Base-by-base conservation (phyloP, 2,888 invertebrate genomes). In the Lucinisca nassula region DNA sequence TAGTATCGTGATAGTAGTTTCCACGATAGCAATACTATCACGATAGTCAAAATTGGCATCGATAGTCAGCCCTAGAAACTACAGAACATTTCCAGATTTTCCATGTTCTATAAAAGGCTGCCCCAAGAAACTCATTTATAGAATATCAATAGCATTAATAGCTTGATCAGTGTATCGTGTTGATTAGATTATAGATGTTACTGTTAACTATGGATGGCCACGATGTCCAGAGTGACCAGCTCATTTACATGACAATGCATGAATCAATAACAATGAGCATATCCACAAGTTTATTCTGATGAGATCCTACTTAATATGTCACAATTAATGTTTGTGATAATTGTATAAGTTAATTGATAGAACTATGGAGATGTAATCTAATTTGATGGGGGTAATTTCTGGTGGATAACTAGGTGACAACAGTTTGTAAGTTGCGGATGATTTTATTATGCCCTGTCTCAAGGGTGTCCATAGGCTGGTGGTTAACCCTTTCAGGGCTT, bases 281-380 rank as follows among this genome's bases (percentile, higher is more conserved):
- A 58, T 58, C 58, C 58, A 58, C 58, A 58, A 58, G 58, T 58
- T 58, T 58, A 27, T n/a, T 27, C 58, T 58, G 58, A 58, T 58
- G 24, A 58, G 58, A 10, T 12, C 8, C 12, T 58, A 24, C 58
- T 24, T 27, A 21, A 58, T 27, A 21, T 58, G 58, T 58, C 58
- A 27, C 51, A 4, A 21, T 12, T 58, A 24, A n/a, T 24, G 58
- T 17, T 27, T 24, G 24, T 27, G 58, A n/a, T 58, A 58, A 27
- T 58, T 58, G 24, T 27, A 27, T 2, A 27, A 58, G 27, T 27
- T 58, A 58, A 58, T 58, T 58, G 58, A 58, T 58, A 58, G 58
- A 27, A 58, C 27, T 27, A 12, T 24, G 58, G 27, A 58, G 58
- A 24, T n/a, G 24, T 58, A 58, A 58, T 58, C 58, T n/a, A 24